Base-by-base conservation (phyloP, 2,888 invertebrate genomes). In the Drepanosiphum platanoidis region DNA sequence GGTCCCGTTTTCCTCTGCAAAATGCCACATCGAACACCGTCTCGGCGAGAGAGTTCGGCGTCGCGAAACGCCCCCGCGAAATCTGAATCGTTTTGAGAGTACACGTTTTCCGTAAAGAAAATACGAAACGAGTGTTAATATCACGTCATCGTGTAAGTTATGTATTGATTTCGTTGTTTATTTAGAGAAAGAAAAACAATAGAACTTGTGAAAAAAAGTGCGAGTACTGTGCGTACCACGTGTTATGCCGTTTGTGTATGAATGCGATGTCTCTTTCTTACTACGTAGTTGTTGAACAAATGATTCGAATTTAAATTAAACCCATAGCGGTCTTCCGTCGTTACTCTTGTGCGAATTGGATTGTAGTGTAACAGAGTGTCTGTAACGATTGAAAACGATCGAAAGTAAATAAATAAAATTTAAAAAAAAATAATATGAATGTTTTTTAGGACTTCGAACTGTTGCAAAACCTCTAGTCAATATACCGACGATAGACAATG, bases 371-470 rank as follows among this genome's bases (percentile, higher is more conserved):
- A 34, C 36, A 36, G 1, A 22, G 30, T 42, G 39, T 74, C 8
- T n/a, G 13, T 34, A 7, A 18, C 1, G 18, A 34, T 8, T 34
- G 15, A 22, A 36, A 22, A 3, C 34, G 0, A 8, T n/a, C 9
- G 18, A 68, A 22, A 27, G 30, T 39, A 4, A 78, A 39, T 75
- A 15, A 75, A 39, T 39, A 39, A 18, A 9, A 15, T 46, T 46
- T 39, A 18, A 36, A 52, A n/a, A 80, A 52, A 36, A 77, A 61
- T 61, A 77, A 61, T 30, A 3, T 32, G 22, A 1, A 22, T 58
- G 36, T 1, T 42, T 36, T n/a, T 78, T 27, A 27, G 11, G 8
- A 75, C 77, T n/a, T 77, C 77, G 84, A 84, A 84, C 77, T 84
- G 84, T 84, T 77, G 68, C 77, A 39, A 84, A 75, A 68, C 39